A percentile compares a stretch with the other conserved stretches of the same genome.
Conservation (phyloP, 1,140 invertebrate species). For the Cydia strobilella region DNA sequence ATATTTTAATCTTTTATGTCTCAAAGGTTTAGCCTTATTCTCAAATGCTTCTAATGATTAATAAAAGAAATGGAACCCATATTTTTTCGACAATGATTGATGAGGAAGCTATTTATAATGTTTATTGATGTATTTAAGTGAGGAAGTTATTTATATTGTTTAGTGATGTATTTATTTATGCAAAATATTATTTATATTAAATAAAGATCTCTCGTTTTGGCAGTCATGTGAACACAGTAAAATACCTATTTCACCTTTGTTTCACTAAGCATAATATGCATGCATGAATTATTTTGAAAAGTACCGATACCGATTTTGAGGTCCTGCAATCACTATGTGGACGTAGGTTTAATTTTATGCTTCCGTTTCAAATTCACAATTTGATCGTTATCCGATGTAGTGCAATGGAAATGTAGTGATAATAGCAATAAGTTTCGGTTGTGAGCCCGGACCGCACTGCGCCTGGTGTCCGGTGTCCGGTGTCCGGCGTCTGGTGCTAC, state of each 20-base stretch:
- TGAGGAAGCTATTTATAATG: too few species aligned
- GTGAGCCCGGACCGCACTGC: constrained; percentile 59
- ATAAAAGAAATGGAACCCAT: too few species aligned
- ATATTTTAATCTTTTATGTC: too few species aligned
- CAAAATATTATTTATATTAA: too few species aligned
- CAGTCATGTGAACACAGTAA: not conserved
- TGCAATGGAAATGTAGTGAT: constrained; percentile 73
- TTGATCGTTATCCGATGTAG: constrained; percentile 64
- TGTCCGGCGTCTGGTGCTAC: constrained; percentile 63
- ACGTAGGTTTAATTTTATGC: constrained; percentile 52
- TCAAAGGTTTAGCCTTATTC: too few species aligned
- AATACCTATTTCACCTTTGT: not conserved
- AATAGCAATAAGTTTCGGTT: constrained; percentile 78
- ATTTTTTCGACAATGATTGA: too few species aligned
- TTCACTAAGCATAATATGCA: not conserved
- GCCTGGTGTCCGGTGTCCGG: constrained; percentile 37
- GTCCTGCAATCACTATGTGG: not conserved
- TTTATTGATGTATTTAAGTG: too few species aligned
- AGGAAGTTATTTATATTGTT: too few species aligned
- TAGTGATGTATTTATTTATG: too few species aligned
- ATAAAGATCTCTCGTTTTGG: too few species aligned
- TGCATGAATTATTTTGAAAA: not conserved
- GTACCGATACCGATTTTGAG: not conserved
- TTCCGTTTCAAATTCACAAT: constrained; percentile 51
- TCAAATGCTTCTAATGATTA: too few species aligned